Conservation (phyloP, 2,797 vertebrate genomes). For the Potorous gilbertii region DNA sequence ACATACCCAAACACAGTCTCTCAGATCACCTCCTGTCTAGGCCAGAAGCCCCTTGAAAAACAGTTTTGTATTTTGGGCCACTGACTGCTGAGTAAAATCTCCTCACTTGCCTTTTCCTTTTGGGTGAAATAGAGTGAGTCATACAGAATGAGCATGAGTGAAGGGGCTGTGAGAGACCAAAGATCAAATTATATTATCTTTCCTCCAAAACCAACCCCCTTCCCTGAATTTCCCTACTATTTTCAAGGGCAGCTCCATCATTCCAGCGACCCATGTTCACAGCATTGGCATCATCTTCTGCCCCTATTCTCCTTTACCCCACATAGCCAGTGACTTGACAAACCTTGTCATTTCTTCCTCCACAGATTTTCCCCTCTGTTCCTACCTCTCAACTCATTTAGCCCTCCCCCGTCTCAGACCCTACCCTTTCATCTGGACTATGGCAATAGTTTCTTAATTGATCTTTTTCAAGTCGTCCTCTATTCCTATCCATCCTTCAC, state of each 20-base stretch:
- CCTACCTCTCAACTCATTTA: not conserved
- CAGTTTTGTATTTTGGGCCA: not conserved
- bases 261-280: not conserved
- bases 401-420: not conserved
- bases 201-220: not conserved
- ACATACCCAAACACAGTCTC: not conserved
- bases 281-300: not conserved
- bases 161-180: not conserved
- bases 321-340: not conserved
- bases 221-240: not conserved
- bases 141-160: not conserved
- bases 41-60: not conserved
- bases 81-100: not conserved
- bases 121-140: not conserved
- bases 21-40: not conserved
- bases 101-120: not conserved
- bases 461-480: not conserved
- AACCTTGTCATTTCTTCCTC: not conserved
- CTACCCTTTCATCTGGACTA: not conserved
- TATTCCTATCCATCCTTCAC: not conserved
- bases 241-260: not conserved
- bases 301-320: not conserved
- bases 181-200: not conserved
- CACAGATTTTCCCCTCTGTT: not conserved
- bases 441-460: not conserved